These are phyloP conservation scores for Geothlypis trichas DNA, from an alignment of 2,113 vertebrate genomes.

Conservation along the genomic window DNA sequence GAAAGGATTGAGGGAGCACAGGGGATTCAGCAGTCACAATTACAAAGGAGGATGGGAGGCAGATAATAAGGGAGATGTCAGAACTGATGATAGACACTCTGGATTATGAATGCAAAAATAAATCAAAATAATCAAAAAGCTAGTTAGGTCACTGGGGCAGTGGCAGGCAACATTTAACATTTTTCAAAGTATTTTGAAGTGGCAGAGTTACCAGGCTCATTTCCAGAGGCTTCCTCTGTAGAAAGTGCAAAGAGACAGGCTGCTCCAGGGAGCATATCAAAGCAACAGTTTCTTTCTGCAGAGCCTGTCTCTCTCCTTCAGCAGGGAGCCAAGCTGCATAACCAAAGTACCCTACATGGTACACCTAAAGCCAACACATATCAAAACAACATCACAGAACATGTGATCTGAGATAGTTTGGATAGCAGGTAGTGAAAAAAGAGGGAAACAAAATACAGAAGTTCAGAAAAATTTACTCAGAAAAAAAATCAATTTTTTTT, in stretches of 20 bases:
- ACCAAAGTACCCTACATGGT: accelerated
- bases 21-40: not conserved
- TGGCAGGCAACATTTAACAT: not conserved
- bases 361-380: not conserved
- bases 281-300: not conserved
- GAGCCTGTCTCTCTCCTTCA: not conserved
- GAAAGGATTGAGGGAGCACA: not conserved
- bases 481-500: not conserved
- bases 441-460: not conserved
- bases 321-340: not conserved
- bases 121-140: not conserved
- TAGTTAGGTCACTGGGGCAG: not conserved
- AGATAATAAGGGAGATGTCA: not conserved
- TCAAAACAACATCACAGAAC: not conserved
- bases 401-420: not conserved
- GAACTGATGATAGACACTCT: not conserved
- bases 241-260: not conserved
- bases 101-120: not conserved
- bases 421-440: not conserved
- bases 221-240: not conserved
- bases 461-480: not conserved
- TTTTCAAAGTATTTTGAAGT: not conserved
- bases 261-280: not conserved
- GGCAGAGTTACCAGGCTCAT: not conserved
- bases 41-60: not conserved